phyloP scores from a whole-genome alignment of 1,140 invertebrate genomes.

The Linepithema humile region DNA sequence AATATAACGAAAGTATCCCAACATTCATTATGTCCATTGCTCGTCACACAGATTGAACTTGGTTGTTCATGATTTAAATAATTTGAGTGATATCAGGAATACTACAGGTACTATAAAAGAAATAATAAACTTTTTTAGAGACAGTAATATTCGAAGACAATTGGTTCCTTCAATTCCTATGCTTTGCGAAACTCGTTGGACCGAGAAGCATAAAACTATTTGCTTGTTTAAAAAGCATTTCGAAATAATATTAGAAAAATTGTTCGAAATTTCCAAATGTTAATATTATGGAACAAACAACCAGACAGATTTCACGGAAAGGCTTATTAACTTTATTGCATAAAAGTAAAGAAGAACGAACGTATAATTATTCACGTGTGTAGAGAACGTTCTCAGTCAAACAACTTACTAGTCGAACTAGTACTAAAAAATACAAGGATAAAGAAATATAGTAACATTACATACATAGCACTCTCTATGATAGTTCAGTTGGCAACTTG shows the following conservation, averaged over 20 bases:
- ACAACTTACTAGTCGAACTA: no score
- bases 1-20: not conserved
- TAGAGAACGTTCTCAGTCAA: no score
- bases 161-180: slow-evolving; percentile 7
- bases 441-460: no score
- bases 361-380: no score
- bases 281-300: no score
- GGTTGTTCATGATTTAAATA: not conserved
- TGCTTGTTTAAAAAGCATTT: slow-evolving; percentile 19
- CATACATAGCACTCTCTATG: no score
- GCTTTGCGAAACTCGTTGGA: slow-evolving; percentile 11
- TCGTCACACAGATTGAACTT: slow-evolving; percentile 1
- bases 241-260: slow-evolving; percentile 6
- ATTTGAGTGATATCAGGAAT: not conserved
- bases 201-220: slow-evolving; percentile 7
- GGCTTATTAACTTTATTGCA: no score
- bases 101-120: slow-evolving; percentile 11
- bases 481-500: no score
- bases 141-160: slow-evolving; percentile 1
- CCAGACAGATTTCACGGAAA: no score
- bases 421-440: no score
- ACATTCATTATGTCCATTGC: slow-evolving; percentile 15
- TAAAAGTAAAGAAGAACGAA: no score
- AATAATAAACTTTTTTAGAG: slow-evolving; percentile 9
- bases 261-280: not conserved